phyloP scores from a whole-genome alignment of 2,888 invertebrate species.

The Tenthredo mesomela region DNA sequence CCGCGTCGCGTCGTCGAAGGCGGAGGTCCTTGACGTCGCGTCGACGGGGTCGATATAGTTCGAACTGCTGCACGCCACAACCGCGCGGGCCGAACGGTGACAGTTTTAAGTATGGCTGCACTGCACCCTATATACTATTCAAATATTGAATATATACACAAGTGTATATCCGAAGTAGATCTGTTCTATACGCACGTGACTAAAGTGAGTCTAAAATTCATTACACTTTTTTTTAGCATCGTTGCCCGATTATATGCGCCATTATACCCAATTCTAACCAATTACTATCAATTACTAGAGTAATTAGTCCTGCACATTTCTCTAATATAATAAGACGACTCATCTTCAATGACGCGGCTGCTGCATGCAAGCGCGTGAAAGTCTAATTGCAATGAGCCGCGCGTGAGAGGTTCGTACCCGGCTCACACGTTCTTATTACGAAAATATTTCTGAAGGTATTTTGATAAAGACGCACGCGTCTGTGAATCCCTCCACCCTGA shows the following conservation, averaged over 20 bases:
- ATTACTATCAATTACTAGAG: slow-evolving; percentile 23
- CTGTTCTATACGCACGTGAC: background rate
- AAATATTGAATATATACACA: background rate
- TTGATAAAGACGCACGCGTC: background rate
- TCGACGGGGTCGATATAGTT: slow-evolving; percentile 37
- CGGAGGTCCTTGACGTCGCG: slow-evolving; percentile 28
- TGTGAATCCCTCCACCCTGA: background rate
- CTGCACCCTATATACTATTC: background rate
- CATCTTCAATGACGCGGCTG: background rate
- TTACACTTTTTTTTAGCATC: background rate
- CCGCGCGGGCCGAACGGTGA: background rate
- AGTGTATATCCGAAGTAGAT: background rate
- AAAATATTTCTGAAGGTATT: background rate
- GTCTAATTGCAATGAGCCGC: background rate
- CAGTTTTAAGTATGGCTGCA: slow-evolving; percentile 14
- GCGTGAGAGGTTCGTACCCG: background rate
- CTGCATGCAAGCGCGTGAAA: background rate
- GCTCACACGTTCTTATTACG: background rate
- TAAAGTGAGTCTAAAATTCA: background rate
- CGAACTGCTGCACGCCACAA: slow-evolving; percentile 16
- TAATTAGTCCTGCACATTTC: slow-evolving; percentile 19
- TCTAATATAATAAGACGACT: background rate
- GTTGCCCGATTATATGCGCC: background rate
- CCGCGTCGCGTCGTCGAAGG: slow-evolving; percentile 28
- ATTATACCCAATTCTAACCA: slow-evolving; percentile 26